Evolutionary conservation across 2,113 vertebrate species (phyloP).

Genomic region (Otocyon megalotis): DNA sequence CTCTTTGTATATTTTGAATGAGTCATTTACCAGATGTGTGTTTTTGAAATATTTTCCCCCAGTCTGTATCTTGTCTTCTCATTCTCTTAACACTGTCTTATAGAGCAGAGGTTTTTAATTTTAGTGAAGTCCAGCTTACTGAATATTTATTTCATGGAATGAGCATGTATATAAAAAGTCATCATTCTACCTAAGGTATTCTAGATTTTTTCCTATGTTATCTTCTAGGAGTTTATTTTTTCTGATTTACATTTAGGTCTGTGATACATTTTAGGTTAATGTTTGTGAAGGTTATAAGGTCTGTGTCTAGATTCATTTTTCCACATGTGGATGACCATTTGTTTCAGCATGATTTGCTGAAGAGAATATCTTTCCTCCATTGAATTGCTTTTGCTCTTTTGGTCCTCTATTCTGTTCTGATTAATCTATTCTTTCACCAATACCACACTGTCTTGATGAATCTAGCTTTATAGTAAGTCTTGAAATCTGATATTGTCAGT

Average conservation of each 20-base stretch:
- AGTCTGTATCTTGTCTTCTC: background rate
- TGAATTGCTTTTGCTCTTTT: background rate
- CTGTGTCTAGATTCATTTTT: background rate
- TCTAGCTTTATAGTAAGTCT: background rate
- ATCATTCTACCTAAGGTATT: background rate
- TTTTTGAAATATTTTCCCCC: background rate
- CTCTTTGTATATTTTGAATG: background rate
- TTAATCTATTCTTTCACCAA: background rate
- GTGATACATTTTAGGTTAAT: background rate
- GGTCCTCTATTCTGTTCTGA: background rate
- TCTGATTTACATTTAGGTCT: background rate
- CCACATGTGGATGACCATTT: background rate
- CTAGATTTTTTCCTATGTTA: background rate
- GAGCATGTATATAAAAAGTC: background rate
- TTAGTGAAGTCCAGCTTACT: background rate
- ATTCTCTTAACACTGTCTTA: background rate
- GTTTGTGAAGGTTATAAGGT: background rate
- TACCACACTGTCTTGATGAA: background rate
- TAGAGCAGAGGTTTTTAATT: background rate
- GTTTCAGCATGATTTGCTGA: background rate
- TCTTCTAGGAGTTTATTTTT: background rate
- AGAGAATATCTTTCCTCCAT: background rate
- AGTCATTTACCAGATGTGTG: background rate
- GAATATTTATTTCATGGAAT: background rate
- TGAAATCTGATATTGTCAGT: background rate